phyloP scores from a whole-genome alignment of 2,113 vertebrate genomes.

The Labeo rohita region DNA sequence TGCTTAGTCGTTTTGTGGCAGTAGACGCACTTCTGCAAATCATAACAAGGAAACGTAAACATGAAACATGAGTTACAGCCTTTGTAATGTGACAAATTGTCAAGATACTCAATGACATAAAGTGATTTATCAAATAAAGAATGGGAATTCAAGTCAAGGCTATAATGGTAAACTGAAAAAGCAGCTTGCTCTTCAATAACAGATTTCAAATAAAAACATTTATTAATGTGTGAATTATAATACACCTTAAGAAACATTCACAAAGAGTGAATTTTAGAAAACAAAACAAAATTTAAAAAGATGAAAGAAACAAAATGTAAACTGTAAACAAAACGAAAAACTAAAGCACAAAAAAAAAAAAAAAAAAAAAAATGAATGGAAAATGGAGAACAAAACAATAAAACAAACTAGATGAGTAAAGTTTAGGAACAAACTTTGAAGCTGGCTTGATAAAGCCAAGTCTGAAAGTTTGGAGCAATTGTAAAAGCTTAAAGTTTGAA shows the following conservation, averaged over 20 bases:
- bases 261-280: neutral
- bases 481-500: no score
- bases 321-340: no score
- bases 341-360: no score
- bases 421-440: no score
- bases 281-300: no score
- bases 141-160: neutral
- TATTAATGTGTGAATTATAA: neutral
- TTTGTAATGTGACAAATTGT: neutral
- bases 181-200: neutral
- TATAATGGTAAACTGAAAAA: neutral
- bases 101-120: neutral
- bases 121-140: no score
- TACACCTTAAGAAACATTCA: neutral
- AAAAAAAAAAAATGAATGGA: no score
- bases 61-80: neutral
- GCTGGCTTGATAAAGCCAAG: no score
- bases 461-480: no score
- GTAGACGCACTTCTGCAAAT: conserved; percentile 89
- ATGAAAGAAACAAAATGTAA: no score
- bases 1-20: conserved; percentile 83
- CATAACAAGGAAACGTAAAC: neutral
- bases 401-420: no score
- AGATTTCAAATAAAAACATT: neutral
- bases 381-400: no score